Evolutionary conservation across 2,797 vertebrate species (phyloP).

Genomic region (Myotis pilosus): DNA sequence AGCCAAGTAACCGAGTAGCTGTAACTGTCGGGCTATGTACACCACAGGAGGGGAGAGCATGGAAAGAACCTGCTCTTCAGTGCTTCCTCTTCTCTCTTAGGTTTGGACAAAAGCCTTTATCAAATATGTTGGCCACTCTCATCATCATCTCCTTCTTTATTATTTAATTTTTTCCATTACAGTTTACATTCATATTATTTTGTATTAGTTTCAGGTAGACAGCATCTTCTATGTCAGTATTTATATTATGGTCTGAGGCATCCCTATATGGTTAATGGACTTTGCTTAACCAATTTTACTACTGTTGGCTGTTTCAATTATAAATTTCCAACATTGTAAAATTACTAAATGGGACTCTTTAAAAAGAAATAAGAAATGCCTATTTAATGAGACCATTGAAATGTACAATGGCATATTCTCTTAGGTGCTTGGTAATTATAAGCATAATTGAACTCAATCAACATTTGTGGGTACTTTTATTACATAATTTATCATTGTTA

Average conservation of each 20-base stretch:
- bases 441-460: background rate
- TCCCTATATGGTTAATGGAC: conserved; percentile 1
- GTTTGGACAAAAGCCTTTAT: conserved; percentile 4
- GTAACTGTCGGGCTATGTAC: background rate
- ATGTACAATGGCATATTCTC: background rate
- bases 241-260: background rate
- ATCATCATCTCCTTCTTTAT: background rate
- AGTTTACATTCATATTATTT: background rate
- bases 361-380: conserved; percentile 35
- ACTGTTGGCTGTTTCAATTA: conserved; percentile 19
- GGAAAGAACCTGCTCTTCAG: background rate
- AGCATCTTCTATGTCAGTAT: background rate
- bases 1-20: background rate
- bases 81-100: background rate
- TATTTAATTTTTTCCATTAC: background rate
- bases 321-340: conserved; percentile 48
- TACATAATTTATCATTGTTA: background rate
- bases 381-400: background rate
- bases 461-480: background rate
- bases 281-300: conserved; percentile 40
- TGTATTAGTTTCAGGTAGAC: background rate
- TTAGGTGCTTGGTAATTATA: conserved; percentile 43
- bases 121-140: background rate
- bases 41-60: background rate
- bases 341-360: background rate